Conservation (phyloP, 2,888 invertebrate genomes). For the Ditula angustiorana region DNA sequence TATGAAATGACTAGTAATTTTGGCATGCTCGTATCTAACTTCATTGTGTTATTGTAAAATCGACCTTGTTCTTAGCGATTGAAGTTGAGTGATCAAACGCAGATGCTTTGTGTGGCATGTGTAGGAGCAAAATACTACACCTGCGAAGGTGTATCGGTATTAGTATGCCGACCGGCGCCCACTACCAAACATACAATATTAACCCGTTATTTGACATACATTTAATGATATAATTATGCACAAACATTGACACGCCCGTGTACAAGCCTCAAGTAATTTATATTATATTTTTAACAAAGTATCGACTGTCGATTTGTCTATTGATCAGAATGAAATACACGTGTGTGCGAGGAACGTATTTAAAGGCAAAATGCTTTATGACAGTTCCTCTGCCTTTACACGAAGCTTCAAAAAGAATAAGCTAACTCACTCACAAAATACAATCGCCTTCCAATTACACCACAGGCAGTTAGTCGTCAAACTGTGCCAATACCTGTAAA, state of each 20-base stretch:
- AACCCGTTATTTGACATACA: constrained; percentile 65
- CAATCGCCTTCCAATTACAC: constrained; percentile 52
- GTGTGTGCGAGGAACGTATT: too few species aligned
- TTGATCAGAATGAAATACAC: neutral
- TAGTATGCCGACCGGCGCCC: constrained; percentile 58
- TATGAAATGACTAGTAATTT: constrained; percentile 14
- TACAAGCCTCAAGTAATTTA: constrained; percentile 12
- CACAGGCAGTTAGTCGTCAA: constrained; percentile 49
- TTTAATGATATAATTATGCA: constrained; percentile 51
- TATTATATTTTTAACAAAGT: neutral
- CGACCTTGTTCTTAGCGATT: neutral
- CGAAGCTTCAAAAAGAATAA: constrained; percentile 17
- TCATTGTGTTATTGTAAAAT: constrained; percentile 14
- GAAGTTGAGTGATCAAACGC: neutral
- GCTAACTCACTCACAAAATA: constrained; percentile 56
- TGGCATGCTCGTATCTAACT: constrained; percentile 13
- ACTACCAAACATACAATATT: constrained; percentile 70
- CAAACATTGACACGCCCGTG: constrained; percentile 53
- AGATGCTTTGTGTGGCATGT: neutral
- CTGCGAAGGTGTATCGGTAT: constrained; percentile 63
- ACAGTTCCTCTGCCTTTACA: too few species aligned
- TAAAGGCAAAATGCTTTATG: too few species aligned
- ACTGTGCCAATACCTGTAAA: constrained; percentile 69
- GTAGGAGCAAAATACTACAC: constrained; percentile 53
- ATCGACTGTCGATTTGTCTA: neutral